phyloP scores from a whole-genome alignment of 2,888 invertebrate species.

The Hylaea fasciaria region DNA sequence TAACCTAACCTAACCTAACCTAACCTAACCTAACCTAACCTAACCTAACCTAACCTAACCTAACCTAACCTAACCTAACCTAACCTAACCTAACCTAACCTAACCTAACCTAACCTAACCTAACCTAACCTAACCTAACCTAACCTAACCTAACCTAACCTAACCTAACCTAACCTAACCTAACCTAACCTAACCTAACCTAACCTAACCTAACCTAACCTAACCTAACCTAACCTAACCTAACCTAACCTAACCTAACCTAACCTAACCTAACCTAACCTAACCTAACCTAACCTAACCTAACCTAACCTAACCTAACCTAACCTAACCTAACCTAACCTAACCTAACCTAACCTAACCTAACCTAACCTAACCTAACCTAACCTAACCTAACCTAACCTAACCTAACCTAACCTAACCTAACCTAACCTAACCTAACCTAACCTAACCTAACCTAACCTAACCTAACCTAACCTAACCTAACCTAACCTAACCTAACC shows the following conservation, averaged over 20 bases:
- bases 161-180: slow-evolving; percentile 25
- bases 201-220: slow-evolving; percentile 26
- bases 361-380: slow-evolving; percentile 30
- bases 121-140: slow-evolving; percentile 4
- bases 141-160: not conserved
- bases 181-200: not conserved
- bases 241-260: slow-evolving; percentile 34
- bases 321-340: slow-evolving; percentile 27
- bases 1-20: slow-evolving; percentile 15
- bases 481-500: slow-evolving; percentile 1
- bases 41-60: slow-evolving; percentile 28
- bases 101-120: slow-evolving; percentile 8
- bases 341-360: slow-evolving; percentile 33
- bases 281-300: slow-evolving; percentile 29
- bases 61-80: slow-evolving; percentile 4
- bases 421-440: slow-evolving; percentile 28
- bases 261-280: slow-evolving; percentile 33
- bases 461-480: slow-evolving; percentile 29
- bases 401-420: slow-evolving; percentile 29
- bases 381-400: slow-evolving; percentile 29
- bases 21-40: slow-evolving; percentile 16
- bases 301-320: slow-evolving; percentile 29
- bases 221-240: slow-evolving; percentile 27
- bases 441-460: slow-evolving; percentile 2
- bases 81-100: slow-evolving; percentile 1